Percentiles rank a stretch among this genome's conserved stretches.
These are phyloP conservation scores for Epiblema foenella DNA, from an alignment of 2,888 invertebrate genomes.

Conservation along the genomic window DNA sequence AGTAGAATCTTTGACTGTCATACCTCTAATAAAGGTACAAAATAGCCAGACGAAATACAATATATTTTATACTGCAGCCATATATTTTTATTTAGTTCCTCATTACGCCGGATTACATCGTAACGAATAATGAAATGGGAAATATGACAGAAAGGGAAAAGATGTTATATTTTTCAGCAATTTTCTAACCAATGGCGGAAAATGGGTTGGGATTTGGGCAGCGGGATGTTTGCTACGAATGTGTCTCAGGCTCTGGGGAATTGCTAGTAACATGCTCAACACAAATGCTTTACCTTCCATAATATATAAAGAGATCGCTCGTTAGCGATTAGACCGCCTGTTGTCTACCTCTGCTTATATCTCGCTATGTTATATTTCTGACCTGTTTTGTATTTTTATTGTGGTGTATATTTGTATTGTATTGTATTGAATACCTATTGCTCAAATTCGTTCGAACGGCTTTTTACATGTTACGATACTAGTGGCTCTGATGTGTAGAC, in stretches of 20 bases:
- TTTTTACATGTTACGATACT: too few relatives aligned
- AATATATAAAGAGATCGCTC: too few relatives aligned
- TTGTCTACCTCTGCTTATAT: too few relatives aligned
- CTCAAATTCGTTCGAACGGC: too few relatives aligned
- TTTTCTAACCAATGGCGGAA: conserved; percentile 11
- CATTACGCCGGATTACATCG: conserved; percentile 5
- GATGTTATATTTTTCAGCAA: background rate
- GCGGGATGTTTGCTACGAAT: background rate
- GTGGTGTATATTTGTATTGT: too few relatives aligned
- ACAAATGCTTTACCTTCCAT: background rate
- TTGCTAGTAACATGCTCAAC: background rate
- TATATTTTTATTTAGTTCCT: background rate
- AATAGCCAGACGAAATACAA: background rate
- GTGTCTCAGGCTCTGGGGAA: background rate
- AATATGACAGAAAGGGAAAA: conserved; percentile 7
- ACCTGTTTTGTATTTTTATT: too few relatives aligned
- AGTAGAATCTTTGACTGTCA: background rate
- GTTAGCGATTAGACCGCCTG: too few relatives aligned
- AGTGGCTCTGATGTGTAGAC: too few relatives aligned
- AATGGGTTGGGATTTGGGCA: background rate
- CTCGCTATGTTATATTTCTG: too few relatives aligned
- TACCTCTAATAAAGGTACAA: background rate
- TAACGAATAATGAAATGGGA: conserved; percentile 16
- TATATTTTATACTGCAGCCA: background rate
- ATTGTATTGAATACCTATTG: too few relatives aligned